Percentiles rank a stretch among this genome's conserved stretches.
Evolutionary conservation across 2,797 vertebrate species (phyloP).

Genomic region (Rhyacichthys aspro): DNA sequence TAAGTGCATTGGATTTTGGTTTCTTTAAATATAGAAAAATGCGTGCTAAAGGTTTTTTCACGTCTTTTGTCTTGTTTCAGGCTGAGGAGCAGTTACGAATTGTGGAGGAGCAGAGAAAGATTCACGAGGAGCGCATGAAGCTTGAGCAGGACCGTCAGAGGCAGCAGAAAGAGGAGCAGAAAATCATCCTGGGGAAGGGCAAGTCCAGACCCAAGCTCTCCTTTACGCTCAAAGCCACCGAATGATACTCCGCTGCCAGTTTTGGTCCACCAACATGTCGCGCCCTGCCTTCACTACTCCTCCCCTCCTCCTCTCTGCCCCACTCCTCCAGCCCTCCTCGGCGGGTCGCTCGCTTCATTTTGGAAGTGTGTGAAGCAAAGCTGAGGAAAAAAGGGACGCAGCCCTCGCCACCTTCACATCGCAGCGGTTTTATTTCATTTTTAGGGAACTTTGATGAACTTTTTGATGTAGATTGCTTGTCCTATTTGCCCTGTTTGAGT

Average conservation of each 20-base stretch:
- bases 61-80: conserved; percentile 65
- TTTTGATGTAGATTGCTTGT: conserved; percentile 66
- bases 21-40: neutral
- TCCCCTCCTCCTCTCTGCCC: conserved; percentile 18
- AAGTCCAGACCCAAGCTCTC: conserved; percentile 98
- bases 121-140: conserved; percentile 99
- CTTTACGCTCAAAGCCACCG: conserved; percentile 95
- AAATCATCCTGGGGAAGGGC: conserved; percentile 98
- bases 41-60: neutral
- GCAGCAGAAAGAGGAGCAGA: conserved; percentile 99
- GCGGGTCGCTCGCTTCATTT: conserved; percentile 92
- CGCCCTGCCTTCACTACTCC: conserved; percentile 54
- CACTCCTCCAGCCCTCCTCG: conserved; percentile 61
- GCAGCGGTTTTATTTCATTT: conserved; percentile 58
- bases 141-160: conserved; percentile 98
- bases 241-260: conserved; percentile 82
- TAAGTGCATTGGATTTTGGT: too few relatives aligned
- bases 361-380: conserved; percentile 83
- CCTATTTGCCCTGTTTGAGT: conserved; percentile 40
- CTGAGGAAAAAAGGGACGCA: conserved; percentile 19
- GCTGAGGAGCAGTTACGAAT: conserved; percentile 99
- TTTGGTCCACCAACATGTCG: conserved; percentile 44
- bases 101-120: conserved; percentile 99
- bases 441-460: conserved; percentile 67
- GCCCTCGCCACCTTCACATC: conserved; percentile 17